Evolutionary conservation across 2,113 vertebrate species (phyloP), one percentile per base, ranked within the genome.

Genomic region (Copsychus sechellarum): DNA sequence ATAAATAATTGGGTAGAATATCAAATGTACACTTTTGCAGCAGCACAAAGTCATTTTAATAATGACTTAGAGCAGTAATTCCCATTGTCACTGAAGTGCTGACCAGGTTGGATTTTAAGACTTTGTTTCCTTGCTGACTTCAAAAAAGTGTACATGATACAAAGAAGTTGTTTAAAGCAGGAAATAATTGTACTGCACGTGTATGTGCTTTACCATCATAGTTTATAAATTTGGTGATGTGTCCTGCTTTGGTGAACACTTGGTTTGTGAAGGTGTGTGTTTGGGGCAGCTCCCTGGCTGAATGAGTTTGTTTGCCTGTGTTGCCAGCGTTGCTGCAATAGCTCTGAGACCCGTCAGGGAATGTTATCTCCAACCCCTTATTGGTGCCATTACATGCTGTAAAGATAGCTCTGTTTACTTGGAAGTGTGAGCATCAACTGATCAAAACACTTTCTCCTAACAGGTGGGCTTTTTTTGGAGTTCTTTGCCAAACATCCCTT

Each of bases 361-460:
- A 21, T 21, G 81, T 94, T 95, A 93, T 96, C 90, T 82, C 18
- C 58, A 22, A 4, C 26, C 20, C 53, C n/a, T 71, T 62, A 93
- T 51, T 92, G 79, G 88, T 85, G 61, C 92, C 78, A 94, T 93
- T 66, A 69, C 31, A 2, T 9, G 66, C 64, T 81, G 67, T 95
- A 92, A 94, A 92, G 90, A 92, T 76, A 95, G 91, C 67, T 61
- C 13, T 93, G 85, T 97, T 97, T 94, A 60, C 85, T 91, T 71
- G 70, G 40, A 86, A 81, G 94, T 71, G 85, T 34, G 94, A 92
- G 93, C 93, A 69, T 92, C 94, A 81, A 21, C 64, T 45, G 80
- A 81, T 57, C 87, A 69, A 50, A 90, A 87, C 85, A 88, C 94
- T 95, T 93, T 90, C 86, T 93, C 79, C 33, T 86, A 42, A 22